Base-by-base conservation (phyloP, 2,113 vertebrate genomes). In the Antechinus flavipes region DNA sequence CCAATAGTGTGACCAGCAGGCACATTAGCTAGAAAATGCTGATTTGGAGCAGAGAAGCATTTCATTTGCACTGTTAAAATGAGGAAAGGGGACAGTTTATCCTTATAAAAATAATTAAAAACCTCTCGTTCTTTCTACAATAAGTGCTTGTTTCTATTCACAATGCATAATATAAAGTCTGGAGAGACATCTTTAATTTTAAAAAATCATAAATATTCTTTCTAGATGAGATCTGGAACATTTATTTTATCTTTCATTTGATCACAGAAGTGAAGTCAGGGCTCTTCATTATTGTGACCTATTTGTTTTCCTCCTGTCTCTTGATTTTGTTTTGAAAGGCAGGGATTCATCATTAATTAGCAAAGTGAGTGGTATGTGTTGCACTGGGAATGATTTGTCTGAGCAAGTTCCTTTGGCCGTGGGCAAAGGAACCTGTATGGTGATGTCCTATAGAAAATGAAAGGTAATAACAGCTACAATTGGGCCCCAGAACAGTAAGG, bases 281-380 rank as follows among this genome's bases (percentile, higher is more conserved):
- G 7, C 91, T 52, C 56, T 23, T 24, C 8, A 1, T 84, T 14
- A 42, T 50, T 50, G 26, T 47, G 90, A 50, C 90, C 90, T 47
- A 47, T 90, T 90, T 90, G 49, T 90, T 84, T 90, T 50, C 90
- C 47, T 49, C 6, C 46, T 30, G 27, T 30, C 47, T 90, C 90
- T 90, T 50, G 46, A 49, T 90, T 90, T 52, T 26, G 53, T 96
- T 61, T 95, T 94, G 93, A 95, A 94, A 91, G 90, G 56, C 92
- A 97, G 55, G 2, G 22, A 0, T 91, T 94, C 91, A 93, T 95
- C 22, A 4, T 35, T 92, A 8, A 90, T 89, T 95, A 92, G 56
- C 92, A 30, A 30, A 5, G 76, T 25, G 53, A 50, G 56, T 91
- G 6, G 7, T 23, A 0, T 50, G n/a, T 84, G 94, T 61, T 91